Percentiles rank a stretch among this genome's conserved stretches.
Evolutionary conservation across 2,888 invertebrate genomes (phyloP).

Genomic region (Limnephilus marmoratus): DNA sequence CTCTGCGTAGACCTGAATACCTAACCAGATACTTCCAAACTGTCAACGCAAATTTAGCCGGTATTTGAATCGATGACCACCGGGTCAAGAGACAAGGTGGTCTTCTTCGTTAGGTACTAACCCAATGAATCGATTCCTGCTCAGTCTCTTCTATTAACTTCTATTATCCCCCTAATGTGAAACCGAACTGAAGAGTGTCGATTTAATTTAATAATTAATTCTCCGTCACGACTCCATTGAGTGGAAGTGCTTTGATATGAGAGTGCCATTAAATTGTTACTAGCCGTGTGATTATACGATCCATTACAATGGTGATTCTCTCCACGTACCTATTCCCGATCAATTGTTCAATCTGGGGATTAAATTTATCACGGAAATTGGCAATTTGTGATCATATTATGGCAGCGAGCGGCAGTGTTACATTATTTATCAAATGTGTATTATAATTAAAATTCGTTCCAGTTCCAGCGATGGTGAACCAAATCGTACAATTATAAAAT

Average conservation of each 20-base stretch:
- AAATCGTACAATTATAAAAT: neutral
- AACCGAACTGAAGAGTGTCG: neutral
- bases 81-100: neutral
- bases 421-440: neutral
- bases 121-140: neutral
- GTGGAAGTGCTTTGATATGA: constrained; percentile 8
- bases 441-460: neutral
- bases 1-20: too few relatives aligned
- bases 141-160: neutral
- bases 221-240: constrained; percentile 45
- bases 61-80: neutral
- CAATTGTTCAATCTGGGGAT: neutral
- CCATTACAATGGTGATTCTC: neutral
- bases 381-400: neutral
- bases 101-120: neutral
- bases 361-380: neutral
- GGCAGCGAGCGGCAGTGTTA: neutral
- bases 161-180: neutral
- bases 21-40: too few relatives aligned
- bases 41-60: too few relatives aligned
- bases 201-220: constrained; percentile 36
- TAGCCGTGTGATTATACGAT: neutral
- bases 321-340: neutral
- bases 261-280: neutral
- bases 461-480: neutral